These are phyloP conservation scores for Lucilia sericata DNA, from an alignment of 1,140 invertebrate genomes.

Conservation along the genomic window DNA sequence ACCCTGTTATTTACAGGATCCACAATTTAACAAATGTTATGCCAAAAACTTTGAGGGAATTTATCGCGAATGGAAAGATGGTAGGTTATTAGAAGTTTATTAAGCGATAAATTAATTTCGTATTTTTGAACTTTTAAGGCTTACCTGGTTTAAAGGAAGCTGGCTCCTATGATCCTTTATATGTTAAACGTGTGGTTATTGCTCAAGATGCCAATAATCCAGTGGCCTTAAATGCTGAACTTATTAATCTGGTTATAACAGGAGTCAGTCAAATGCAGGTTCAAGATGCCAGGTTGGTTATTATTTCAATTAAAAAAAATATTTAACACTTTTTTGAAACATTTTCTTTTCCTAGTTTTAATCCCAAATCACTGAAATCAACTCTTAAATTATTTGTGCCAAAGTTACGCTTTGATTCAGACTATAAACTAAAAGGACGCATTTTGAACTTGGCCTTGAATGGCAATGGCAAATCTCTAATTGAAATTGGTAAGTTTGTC, in stretches of 20 bases:
- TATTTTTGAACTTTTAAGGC: slow-evolving; percentile 36
- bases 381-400: slow-evolving; percentile 64
- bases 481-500: slow-evolving; percentile 73
- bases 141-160: slow-evolving; percentile 49
- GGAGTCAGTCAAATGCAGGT: slow-evolving; percentile 39
- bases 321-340: background rate
- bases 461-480: slow-evolving; percentile 75
- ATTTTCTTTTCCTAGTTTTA: slow-evolving; percentile 57
- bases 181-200: slow-evolving; percentile 48
- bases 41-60: slow-evolving; percentile 52
- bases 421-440: slow-evolving; percentile 77
- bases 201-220: slow-evolving; percentile 50
- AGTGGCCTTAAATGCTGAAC: slow-evolving; percentile 49
- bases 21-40: slow-evolving; percentile 52
- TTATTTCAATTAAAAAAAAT: background rate
- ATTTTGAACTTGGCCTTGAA: slow-evolving; percentile 76
- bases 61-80: slow-evolving; percentile 57
- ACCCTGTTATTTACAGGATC: slow-evolving; percentile 53
- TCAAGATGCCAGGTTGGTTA: slow-evolving; percentile 4
- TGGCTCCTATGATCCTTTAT: slow-evolving; percentile 51
- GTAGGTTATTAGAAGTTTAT: slow-evolving; percentile 20
- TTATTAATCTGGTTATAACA: slow-evolving; percentile 50
- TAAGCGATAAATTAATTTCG: background rate
- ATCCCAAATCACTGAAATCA: slow-evolving; percentile 16
- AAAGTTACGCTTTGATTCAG: slow-evolving; percentile 75